Evolutionary conservation across 2,888 invertebrate genomes (phyloP), one percentile per base, ranked within the genome.

Genomic region (Nasonovia ribisnigri): DNA sequence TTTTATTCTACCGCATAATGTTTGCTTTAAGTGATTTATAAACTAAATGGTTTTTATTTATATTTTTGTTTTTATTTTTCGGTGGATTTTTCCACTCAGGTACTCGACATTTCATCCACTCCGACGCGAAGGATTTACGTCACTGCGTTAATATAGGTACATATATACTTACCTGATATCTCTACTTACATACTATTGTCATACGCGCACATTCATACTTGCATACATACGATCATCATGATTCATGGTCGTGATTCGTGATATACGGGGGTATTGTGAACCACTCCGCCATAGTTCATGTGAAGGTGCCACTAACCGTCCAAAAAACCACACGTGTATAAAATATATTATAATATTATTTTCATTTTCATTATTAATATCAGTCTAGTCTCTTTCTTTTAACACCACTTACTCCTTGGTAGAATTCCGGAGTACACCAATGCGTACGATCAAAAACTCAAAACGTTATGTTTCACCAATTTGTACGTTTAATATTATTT

Each of bases 111-210:
- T 51, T 51, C 88, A 54, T 88, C 88, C 51, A 88, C 88, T 88
- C 51, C 88, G 51, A 51, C 51, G 88, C 51, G 51, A 88, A 88
- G 88, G 24, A 88, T 51, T 88, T 51, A 48, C 88, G 88, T 88
- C 88, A 88, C 88, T 88, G 51, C 88, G 24, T 88, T 88, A 88
- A 88, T 54, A 88, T 88, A 88, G 88, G 88, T 88, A 88, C 26
- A 36, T 54, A 51, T 88, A 88, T 51, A 36, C 36, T 48, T 77
- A 77, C 36, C 67, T 77, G 67, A 77, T 77, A 77, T 77, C 67
- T 77, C 77, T 77, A 77, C 20, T 77, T 77, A 77, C 20, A 36
- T 77, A 77, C 67, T 77, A 77, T 77, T 77, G 36, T 6, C 8
- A 77, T 36, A 77, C 46, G 16, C 29, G 29, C 46, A 13, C 16